These are phyloP conservation scores for Buphagus erythrorhynchus DNA, from an alignment of 2,797 vertebrate species.

Conservation along the genomic window DNA sequence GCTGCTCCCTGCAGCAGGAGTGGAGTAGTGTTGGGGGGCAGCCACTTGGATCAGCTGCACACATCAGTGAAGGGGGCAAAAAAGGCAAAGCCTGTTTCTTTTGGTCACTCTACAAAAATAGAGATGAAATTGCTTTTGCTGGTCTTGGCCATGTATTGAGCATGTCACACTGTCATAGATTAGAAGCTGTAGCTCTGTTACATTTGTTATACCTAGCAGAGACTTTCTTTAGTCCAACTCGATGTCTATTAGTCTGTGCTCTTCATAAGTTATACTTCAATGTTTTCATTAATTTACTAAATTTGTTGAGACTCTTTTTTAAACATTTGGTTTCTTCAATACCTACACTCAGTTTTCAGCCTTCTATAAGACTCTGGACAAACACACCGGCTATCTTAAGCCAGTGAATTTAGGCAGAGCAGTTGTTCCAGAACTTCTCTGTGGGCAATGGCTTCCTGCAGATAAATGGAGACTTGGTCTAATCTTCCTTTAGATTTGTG, in stretches of 20 bases:
- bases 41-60: not conserved
- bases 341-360: not conserved
- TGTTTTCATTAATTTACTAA: not conserved
- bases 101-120: not conserved
- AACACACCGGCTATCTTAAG: not conserved
- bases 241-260: not conserved
- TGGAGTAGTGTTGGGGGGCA: not conserved
- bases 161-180: not conserved
- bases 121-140: not conserved
- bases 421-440: not conserved
- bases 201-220: not conserved
- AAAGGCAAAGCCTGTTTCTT: not conserved
- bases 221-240: not conserved
- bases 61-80: not conserved
- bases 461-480: not conserved
- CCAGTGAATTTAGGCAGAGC: not conserved
- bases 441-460: not conserved
- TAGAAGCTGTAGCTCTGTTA: not conserved
- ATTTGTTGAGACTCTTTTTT: not conserved
- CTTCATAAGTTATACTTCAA: not conserved
- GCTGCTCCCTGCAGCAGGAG: not conserved
- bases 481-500: not conserved
- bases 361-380: not conserved
- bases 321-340: not conserved
- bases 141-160: not conserved